Conservation (phyloP, 2,888 invertebrate species). For the Perithous albicinctus region DNA sequence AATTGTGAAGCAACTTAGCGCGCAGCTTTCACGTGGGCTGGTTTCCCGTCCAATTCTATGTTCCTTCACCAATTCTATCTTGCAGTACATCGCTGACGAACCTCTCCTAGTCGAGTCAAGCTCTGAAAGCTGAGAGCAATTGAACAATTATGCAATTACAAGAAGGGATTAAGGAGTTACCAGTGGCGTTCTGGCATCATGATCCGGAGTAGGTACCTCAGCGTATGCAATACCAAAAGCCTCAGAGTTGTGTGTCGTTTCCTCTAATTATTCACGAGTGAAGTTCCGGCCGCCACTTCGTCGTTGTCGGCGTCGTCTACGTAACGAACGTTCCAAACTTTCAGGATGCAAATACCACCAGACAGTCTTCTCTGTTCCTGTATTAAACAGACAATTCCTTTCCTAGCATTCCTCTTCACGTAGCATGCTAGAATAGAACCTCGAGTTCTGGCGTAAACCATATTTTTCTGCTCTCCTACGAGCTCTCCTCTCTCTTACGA, state of each 20-base stretch:
- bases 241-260: constrained; percentile 40
- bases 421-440: neutral
- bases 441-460: neutral
- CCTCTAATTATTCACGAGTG: constrained; percentile 78
- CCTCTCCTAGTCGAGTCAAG: constrained; percentile 13
- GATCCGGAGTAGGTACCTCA: constrained; percentile 70
- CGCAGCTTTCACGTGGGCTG: neutral
- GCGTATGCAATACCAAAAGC: constrained; percentile 34
- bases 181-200: constrained; percentile 54
- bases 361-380: constrained; percentile 58
- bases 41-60: neutral
- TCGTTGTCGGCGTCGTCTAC: constrained; percentile 52
- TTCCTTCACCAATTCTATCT: neutral
- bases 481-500: neutral
- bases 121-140: constrained; percentile 40
- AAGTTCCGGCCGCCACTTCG: constrained; percentile 74
- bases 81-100: neutral
- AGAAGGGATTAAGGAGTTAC: constrained; percentile 54
- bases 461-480: neutral
- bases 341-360: constrained; percentile 73
- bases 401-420: constrained; percentile 4
- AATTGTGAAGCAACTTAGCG: constrained; percentile 9
- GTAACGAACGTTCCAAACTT: constrained; percentile 73
- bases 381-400: constrained; percentile 72
- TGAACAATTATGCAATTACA: constrained; percentile 58